Conservation (phyloP, 2,113 vertebrate genomes). For the Nettapus auritus region DNA sequence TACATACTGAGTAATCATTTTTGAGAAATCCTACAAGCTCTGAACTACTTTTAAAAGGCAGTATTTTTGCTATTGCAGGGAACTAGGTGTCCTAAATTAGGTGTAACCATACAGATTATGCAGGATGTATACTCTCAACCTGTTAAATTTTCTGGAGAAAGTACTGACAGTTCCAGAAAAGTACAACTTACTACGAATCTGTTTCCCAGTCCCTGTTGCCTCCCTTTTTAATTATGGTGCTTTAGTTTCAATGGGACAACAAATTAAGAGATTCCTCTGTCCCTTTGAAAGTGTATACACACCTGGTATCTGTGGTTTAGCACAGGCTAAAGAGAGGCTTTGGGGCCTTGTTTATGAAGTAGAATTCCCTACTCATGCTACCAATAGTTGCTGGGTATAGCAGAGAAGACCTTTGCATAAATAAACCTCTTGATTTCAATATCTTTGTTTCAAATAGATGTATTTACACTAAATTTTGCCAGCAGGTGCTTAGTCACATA, state of each 20-base stretch:
- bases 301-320: constrained; percentile 53
- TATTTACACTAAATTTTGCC: not conserved
- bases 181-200: not conserved
- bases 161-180: constrained; percentile 8
- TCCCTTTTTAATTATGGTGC: constrained; percentile 66
- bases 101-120: not conserved
- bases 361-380: not conserved
- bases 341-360: not conserved
- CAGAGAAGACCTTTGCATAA: not conserved
- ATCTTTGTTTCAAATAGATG: not conserved
- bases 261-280: constrained; percentile 52
- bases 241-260: constrained; percentile 52
- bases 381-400: not conserved
- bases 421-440: not conserved
- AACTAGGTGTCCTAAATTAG: not conserved
- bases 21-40: not conserved
- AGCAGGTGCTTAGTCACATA: not conserved
- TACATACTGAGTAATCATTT: not conserved
- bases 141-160: constrained; percentile 36
- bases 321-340: not conserved
- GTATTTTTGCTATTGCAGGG: not conserved
- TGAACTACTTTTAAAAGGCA: not conserved
- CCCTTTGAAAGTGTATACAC: constrained; percentile 45
- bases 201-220: constrained; percentile 37
- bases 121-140: not conserved